Base-by-base conservation (phyloP, 2,888 invertebrate species). In the Cheilosia impressa region DNA sequence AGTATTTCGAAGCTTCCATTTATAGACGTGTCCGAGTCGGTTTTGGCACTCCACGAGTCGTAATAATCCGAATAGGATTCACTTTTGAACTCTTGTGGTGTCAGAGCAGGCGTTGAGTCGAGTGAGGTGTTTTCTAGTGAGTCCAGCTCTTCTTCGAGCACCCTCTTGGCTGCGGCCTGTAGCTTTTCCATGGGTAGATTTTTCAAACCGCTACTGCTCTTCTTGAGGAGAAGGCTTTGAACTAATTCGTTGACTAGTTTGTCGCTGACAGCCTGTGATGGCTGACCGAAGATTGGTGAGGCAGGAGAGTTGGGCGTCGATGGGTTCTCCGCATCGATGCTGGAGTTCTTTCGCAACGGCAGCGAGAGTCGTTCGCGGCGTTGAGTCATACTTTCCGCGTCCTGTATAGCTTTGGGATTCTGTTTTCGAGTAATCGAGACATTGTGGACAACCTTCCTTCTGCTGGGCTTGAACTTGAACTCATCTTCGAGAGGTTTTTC, bases 241-340 rank as follows among this genome's bases (percentile, higher is more conserved):
- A 94, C 93, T 71, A 94, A 89, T 89, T 94, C 94, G 73, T 93
- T 93, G 4, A 94, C 94, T 38, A 94, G 90, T 87, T 93, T 93
- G 80, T 94, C 94, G 88, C 93, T 94, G 4, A 91, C 88, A 15
- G 93, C 90, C 10, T 92, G 93, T 17, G 92, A 91, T 2, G 93
- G 93, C 9, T 93, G 93, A 0, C 89, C 90, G 58, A 90, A 87
- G 38, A 91, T 91, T 7, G 92, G 92, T 0, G 92, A 92, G 17
- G 90, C 91, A 15, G 93, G 93, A 68, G 94, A 93, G 17, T 93
- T 93, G 53, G 94, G 94, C 0, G 93, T 93, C 4, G 93, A 93
- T 13, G 93, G 91, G 88, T 93, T 94, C 75, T 93, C 93, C 2
- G 93, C 92, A 89, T 93, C 93, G 77, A 93, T 93, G 81, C 91